Evolutionary conservation across 2,888 invertebrate species (phyloP), one percentile per base, ranked within the genome.

Genomic region (Gisinianus flammeolus): DNA sequence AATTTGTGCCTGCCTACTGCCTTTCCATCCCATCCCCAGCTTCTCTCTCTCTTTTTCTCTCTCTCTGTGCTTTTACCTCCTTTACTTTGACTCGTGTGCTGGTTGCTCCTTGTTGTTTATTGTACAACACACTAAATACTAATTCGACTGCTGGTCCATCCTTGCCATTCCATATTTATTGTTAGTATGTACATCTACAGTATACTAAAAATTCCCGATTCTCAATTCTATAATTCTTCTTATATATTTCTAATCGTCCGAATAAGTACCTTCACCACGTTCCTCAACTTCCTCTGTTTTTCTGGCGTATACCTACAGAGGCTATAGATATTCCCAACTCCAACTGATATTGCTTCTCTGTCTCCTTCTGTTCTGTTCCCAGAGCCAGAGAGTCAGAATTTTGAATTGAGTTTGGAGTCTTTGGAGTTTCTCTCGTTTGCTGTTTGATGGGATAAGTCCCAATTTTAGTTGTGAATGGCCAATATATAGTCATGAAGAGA

Each of bases 1-100:
- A 76, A 76, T 67, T 67, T 67, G 68, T 76, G 68, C 76, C 76
- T 76, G 68, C 76, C 75, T 64, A 66, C 74, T n/a, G 6, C 5
- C n/a, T n/a, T n/a, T n/a, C n/a, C n/a, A n/a, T n/a, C n/a, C n/a
- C n/a, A n/a, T n/a, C n/a, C n/a, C n/a, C n/a, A n/a, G n/a, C n/a
- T n/a, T n/a, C n/a, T n/a, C n/a, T n/a, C n/a, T n/a, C n/a, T n/a
- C n/a, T n/a, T n/a, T n/a, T n/a, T n/a, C n/a, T n/a, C n/a, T n/a
- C n/a, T n/a, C n/a, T n/a, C n/a, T n/a, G n/a, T n/a, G 71, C 71
- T 56, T 68, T 2, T 44, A 30, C 31, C 74, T 30, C 44, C 44
- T 24, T 56, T 56, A 67, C 67, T 67, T 68, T 68, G 68, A 68
- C 68, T 68, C 68, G 68, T 68, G 68, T n/a, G n/a, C n/a, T n/a